Conservation (phyloP, 2,888 invertebrate species). For the Daptonema setosum region DNA sequence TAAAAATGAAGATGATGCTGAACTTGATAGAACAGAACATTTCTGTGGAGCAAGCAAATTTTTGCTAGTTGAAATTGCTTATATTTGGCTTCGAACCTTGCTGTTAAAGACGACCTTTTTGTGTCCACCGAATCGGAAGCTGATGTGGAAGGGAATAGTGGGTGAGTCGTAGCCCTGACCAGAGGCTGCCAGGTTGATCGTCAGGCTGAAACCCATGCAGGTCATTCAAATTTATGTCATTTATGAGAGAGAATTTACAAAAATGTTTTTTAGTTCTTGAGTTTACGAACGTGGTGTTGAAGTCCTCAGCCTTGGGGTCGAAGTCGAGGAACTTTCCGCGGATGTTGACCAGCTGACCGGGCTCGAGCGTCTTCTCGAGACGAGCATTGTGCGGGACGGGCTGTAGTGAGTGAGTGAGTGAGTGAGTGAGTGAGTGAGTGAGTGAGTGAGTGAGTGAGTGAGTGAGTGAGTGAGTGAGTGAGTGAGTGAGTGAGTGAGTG, state of each 20-base stretch:
- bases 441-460: too few relatives aligned
- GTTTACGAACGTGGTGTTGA: too few relatives aligned
- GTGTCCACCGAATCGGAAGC: conserved; percentile 16
- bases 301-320: not conserved
- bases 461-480: too few relatives aligned
- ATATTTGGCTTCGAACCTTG: too few relatives aligned
- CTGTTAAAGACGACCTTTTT: conserved; percentile 18
- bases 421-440: too few relatives aligned
- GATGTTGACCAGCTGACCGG: not conserved
- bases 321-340: not conserved
- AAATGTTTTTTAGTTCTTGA: too few relatives aligned
- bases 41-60: too few relatives aligned
- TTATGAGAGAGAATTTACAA: too few relatives aligned
- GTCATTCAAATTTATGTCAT: too few relatives aligned
- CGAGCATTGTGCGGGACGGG: conserved; percentile 2
- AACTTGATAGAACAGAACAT: not conserved
- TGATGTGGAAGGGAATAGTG: conserved; percentile 19
- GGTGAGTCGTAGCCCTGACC: conserved; percentile 6
- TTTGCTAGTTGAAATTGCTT: too few relatives aligned
- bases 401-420: not conserved
- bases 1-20: conserved; percentile 4
- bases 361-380: not conserved
- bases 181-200: not conserved
- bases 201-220: not conserved
- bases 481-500: too few relatives aligned